phyloP scores from a whole-genome alignment of 2,797 vertebrate genomes.

The Scolopax rusticola region DNA sequence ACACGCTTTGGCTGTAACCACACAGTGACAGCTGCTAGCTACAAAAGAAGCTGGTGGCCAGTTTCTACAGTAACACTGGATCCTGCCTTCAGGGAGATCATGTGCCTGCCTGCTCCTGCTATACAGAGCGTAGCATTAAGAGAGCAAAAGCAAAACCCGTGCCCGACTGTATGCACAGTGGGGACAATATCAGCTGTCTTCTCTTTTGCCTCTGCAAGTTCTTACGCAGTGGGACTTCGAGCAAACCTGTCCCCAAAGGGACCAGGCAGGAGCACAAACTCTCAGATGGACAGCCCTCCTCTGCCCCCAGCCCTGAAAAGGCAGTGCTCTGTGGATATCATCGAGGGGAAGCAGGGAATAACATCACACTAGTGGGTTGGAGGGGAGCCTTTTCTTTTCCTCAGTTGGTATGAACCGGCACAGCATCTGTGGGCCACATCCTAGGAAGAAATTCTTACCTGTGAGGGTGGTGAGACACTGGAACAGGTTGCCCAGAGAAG shows the following conservation, averaged over 20 bases:
- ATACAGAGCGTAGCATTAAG: fast-evolving
- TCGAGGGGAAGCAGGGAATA: background rate
- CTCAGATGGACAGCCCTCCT: background rate
- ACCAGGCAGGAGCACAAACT: background rate
- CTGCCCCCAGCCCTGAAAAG: background rate
- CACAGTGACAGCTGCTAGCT: constrained; percentile 59
- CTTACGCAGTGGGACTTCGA: background rate
- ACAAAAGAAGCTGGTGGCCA: constrained; percentile 62
- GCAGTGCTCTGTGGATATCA: background rate
- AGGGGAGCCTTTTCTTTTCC: background rate
- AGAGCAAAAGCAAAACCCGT: constrained; percentile 4
- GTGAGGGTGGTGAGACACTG: too few relatives aligned
- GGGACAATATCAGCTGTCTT: background rate
- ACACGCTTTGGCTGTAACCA: constrained; percentile 1
- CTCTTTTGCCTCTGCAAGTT: background rate
- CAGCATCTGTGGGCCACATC: background rate
- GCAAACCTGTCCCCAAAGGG: background rate
- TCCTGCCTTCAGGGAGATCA: constrained; percentile 40
- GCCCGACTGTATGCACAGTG: background rate
- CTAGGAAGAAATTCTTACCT: too few relatives aligned
- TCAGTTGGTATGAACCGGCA: background rate
- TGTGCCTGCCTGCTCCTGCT: constrained; percentile 32
- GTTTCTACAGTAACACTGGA: constrained; percentile 67
- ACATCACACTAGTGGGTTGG: background rate
- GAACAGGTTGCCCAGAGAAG: too few relatives aligned